Evolutionary conservation across 2,888 invertebrate species (phyloP).

Genomic region (Tenthredo mesomela): DNA sequence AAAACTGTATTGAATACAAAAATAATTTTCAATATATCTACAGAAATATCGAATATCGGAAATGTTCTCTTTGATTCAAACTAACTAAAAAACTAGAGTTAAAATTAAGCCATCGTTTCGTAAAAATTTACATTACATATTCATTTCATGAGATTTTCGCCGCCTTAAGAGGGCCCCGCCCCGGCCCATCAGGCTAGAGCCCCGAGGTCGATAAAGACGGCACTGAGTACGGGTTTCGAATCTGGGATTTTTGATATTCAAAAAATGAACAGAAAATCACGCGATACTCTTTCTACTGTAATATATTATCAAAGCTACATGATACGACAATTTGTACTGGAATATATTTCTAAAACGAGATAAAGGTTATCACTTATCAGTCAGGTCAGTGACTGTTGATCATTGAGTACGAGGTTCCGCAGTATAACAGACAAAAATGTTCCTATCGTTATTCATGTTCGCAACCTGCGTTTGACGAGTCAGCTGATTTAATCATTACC

Average conservation of each 20-base stretch:
- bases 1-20: no score
- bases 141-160: no score
- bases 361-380: constrained; percentile 10
- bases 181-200: no score
- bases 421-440: not conserved
- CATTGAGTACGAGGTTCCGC: not conserved
- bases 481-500: not conserved
- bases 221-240: no score
- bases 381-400: not conserved
- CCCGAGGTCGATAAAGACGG: no score
- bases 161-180: no score
- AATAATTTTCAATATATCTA: no score
- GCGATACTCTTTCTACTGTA: not conserved
- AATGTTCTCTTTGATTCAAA: no score
- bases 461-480: not conserved
- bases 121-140: no score
- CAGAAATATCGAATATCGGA: no score
- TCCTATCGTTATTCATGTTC: not conserved
- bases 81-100: no score
- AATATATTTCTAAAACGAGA: not conserved
- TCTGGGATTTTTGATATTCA: not conserved
- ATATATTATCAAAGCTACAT: not conserved
- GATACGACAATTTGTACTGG: not conserved
- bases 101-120: no score
- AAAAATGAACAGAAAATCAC: not conserved